Evolutionary conservation across 1,140 invertebrate species (phyloP).

Genomic region (Ctenoplectra terminalis): DNA sequence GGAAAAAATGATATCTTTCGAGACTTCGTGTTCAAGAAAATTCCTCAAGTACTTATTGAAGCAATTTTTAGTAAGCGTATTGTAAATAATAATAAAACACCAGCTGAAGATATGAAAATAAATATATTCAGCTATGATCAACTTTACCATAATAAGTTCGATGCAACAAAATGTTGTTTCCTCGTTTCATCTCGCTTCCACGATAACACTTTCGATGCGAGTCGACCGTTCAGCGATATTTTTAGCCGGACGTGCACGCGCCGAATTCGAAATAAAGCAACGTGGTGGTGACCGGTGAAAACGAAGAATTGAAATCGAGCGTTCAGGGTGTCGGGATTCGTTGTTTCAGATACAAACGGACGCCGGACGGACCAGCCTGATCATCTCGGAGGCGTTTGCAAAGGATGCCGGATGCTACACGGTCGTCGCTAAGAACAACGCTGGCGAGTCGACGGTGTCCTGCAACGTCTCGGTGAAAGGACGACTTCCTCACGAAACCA

Average conservation of each 20-base stretch:
- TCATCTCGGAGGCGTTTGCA: conserved; percentile 87
- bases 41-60: too few relatives aligned
- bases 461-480: conserved; percentile 89
- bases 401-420: conserved; percentile 88
- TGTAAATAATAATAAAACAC: too few relatives aligned
- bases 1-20: too few relatives aligned
- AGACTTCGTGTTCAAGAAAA: too few relatives aligned
- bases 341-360: conserved; percentile 85
- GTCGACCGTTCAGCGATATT: conserved; percentile 48
- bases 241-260: conserved; percentile 68
- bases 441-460: conserved; percentile 85
- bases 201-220: background rate
- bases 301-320: conserved; percentile 53
- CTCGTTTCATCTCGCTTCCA: conserved; percentile 27
- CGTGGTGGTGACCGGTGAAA: conserved; percentile 42
- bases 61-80: background rate
- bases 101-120: background rate
- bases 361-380: conserved; percentile 85
- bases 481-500: conserved; percentile 88
- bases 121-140: background rate
- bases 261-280: conserved; percentile 70
- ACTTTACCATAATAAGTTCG: background rate
- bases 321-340: conserved; percentile 47
- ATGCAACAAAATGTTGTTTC: background rate
- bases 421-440: conserved; percentile 86